Evolutionary conservation across 1,140 invertebrate species (phyloP).

Genomic region (Ceratina australensis): DNA sequence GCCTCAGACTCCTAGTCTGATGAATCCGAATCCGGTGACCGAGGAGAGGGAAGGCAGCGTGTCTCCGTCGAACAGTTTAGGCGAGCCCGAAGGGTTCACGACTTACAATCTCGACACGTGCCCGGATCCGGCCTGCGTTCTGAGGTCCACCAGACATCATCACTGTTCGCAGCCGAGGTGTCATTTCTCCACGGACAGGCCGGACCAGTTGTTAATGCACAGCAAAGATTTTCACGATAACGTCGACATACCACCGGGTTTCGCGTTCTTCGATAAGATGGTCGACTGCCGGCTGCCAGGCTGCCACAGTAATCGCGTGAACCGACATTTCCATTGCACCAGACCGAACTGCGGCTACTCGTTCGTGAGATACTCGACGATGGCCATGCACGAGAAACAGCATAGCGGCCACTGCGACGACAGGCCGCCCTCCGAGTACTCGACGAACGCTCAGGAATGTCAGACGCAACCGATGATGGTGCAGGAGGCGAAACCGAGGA

Average conservation of each 20-base stretch:
- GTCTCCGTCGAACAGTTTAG: constrained; percentile 72
- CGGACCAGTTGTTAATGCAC: constrained; percentile 86
- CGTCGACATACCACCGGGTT: constrained; percentile 89
- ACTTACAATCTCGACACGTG: constrained; percentile 82
- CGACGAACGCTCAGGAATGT: constrained; percentile 58
- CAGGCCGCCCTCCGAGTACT: constrained; percentile 48
- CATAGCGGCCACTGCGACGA: constrained; percentile 70
- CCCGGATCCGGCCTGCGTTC: constrained; percentile 83
- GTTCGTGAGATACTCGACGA: constrained; percentile 87
- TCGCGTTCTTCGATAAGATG: constrained; percentile 89
- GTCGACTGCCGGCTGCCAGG: constrained; percentile 86
- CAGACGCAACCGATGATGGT: constrained; percentile 51
- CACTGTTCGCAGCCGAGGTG: constrained; percentile 89
- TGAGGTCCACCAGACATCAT: constrained; percentile 82
- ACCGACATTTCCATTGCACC: constrained; percentile 89
- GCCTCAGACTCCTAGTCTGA: constrained; percentile 77
- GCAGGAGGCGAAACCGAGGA: constrained; percentile 73
- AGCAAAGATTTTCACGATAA: constrained; percentile 91
- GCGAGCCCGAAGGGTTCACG: constrained; percentile 80
- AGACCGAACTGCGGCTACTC: constrained; percentile 87
- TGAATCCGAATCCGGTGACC: constrained; percentile 65
- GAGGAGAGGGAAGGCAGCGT: constrained; percentile 79
- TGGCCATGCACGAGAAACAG: constrained; percentile 86
- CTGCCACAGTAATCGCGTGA: constrained; percentile 86
- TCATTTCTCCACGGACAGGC: constrained; percentile 83